A percentile compares a stretch with the other conserved stretches of the same genome.
These are phyloP conservation scores for Theonella swinhoei DNA, from an alignment of 37 sponge, comb jelly and placozoan species.

Conservation along the genomic window DNA sequence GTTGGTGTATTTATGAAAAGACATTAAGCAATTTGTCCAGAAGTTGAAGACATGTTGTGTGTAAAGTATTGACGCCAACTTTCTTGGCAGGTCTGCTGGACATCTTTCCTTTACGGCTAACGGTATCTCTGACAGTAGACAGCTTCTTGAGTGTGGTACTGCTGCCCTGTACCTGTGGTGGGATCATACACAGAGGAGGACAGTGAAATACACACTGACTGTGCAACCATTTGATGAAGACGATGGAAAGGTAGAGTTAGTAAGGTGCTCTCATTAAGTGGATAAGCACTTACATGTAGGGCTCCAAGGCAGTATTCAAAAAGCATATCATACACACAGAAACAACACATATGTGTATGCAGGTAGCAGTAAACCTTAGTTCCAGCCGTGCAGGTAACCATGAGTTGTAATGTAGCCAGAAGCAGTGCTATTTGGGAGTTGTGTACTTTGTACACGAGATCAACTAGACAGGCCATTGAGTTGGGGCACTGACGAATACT, in stretches of 20 bases:
- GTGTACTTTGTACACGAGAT: conserved; percentile 62
- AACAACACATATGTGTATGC: no score
- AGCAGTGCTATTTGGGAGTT: conserved; percentile 38
- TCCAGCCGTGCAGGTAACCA: neutral
- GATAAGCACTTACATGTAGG: no score
- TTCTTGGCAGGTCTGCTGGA: neutral
- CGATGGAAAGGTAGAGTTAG: no score
- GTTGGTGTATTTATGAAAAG: neutral
- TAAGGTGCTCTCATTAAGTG: no score
- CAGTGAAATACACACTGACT: neutral
- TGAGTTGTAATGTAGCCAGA: neutral
- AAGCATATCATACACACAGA: no score
- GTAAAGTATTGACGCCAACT: no score
- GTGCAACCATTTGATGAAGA: neutral
- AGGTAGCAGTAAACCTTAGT: no score
- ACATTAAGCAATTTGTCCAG: neutral
- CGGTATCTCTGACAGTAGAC: neutral
- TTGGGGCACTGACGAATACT: neutral
- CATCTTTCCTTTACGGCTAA: neutral
- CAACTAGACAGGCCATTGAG: conserved; percentile 15
- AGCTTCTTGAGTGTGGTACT: neutral
- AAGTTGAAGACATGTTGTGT: neutral
- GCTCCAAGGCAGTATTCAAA: no score
- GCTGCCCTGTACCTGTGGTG: neutral
- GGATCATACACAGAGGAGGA: neutral